Evolutionary conservation across 2,888 invertebrate species (phyloP).

Genomic region (Buathra laborator): DNA sequence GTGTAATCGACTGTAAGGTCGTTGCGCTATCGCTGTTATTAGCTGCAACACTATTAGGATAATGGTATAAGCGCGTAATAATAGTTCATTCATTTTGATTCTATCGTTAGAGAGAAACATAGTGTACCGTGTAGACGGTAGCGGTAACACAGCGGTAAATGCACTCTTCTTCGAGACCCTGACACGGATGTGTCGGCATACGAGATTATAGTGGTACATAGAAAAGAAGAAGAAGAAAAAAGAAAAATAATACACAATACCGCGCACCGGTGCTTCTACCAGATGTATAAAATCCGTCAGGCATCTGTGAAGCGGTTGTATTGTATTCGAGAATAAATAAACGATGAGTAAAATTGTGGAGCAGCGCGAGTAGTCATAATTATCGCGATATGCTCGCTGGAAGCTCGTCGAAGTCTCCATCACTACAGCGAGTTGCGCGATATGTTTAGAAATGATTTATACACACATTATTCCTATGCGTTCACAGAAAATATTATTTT

Average conservation of each 20-base stretch:
- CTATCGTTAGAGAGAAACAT: slow-evolving; percentile 52
- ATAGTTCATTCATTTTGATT: slow-evolving; percentile 65
- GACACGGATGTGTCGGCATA: slow-evolving; percentile 8
- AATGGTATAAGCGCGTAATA: slow-evolving; percentile 56
- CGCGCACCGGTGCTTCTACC: slow-evolving; percentile 9
- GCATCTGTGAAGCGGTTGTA: slow-evolving; percentile 35
- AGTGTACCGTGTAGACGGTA: slow-evolving; percentile 8
- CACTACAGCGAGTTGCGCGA: neutral
- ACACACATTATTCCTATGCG: too few species aligned
- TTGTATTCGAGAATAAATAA: slow-evolving; percentile 49
- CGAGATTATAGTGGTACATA: slow-evolving; percentile 15
- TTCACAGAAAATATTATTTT: too few species aligned
- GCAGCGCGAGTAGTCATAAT: slow-evolving; percentile 46
- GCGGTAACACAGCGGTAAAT: slow-evolving; percentile 16
- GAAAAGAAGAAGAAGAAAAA: slow-evolving; percentile 21
- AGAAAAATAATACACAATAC: slow-evolving; percentile 38
- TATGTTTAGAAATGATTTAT: too few species aligned
- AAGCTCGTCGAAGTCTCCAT: slow-evolving; percentile 38
- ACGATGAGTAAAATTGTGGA: slow-evolving; percentile 25
- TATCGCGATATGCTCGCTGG: slow-evolving; percentile 24
- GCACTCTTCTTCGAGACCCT: slow-evolving; percentile 3
- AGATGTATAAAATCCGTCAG: slow-evolving; percentile 30
- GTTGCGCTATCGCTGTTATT: slow-evolving; percentile 57
- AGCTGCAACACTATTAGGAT: slow-evolving; percentile 50
- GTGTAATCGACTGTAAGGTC: slow-evolving; percentile 52